A percentile compares a stretch with the other conserved stretches of the same genome.
Evolutionary conservation across 2,888 invertebrate species (phyloP).

Genomic region (Thymelicus acteon): DNA sequence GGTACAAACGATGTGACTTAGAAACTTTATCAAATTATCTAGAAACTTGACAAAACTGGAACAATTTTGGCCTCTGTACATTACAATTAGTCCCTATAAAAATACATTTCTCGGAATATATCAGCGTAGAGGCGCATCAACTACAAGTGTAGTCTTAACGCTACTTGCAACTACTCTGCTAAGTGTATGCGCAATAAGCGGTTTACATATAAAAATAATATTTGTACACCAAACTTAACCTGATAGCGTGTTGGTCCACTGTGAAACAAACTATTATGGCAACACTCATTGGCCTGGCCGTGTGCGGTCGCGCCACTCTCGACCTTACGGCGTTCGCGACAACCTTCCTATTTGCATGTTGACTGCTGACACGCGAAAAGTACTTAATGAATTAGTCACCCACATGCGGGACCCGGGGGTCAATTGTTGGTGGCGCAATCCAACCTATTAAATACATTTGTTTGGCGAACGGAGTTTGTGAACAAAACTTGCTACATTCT

Average conservation of each 20-base stretch:
- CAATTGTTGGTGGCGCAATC: conserved; percentile 29
- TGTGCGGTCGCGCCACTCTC: conserved; percentile 7
- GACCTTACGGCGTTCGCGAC: conserved; percentile 10
- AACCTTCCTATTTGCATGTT: conserved; percentile 17
- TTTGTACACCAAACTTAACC: conserved; percentile 41
- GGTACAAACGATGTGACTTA: conserved; percentile 20
- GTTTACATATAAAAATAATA: conserved; percentile 42
- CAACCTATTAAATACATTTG: conserved; percentile 16
- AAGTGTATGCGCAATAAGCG: conserved; percentile 38
- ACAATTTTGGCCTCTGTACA: conserved; percentile 45
- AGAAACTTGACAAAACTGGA: conserved; percentile 32
- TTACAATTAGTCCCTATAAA: conserved; percentile 47
- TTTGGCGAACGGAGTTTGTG: conserved; percentile 20
- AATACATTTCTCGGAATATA: conserved; percentile 41
- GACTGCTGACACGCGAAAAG: background rate
- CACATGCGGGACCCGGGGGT: conserved; percentile 16
- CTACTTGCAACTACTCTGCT: conserved; percentile 37
- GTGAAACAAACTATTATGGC: conserved; percentile 39
- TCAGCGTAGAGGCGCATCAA: conserved; percentile 26
- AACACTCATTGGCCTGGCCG: conserved; percentile 35
- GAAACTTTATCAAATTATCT: conserved; percentile 35
- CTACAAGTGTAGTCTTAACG: conserved; percentile 16
- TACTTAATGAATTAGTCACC: conserved; percentile 20
- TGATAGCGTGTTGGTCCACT: conserved; percentile 41
- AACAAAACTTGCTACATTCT: background rate